Evolutionary conservation across 2,113 vertebrate genomes (phyloP).

Genomic region (Clarias magur): DNA sequence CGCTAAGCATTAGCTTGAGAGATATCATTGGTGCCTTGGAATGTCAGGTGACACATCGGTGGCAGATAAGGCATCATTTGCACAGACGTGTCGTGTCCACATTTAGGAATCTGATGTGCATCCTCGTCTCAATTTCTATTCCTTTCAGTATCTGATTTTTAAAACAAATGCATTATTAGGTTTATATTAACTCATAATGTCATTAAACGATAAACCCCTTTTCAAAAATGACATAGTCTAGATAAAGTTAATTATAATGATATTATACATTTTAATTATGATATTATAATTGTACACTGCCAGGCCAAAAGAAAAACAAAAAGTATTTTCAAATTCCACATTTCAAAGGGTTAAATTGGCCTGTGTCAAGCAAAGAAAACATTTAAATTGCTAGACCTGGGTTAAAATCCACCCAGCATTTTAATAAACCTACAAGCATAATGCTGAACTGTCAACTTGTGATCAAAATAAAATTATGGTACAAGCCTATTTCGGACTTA

Average conservation of each 20-base stretch:
- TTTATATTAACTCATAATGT: background rate
- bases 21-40: background rate
- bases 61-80: conserved; percentile 71
- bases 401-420: no score
- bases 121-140: conserved; percentile 91
- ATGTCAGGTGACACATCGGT: background rate
- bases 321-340: no score
- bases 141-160: conserved; percentile 84
- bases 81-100: conserved; percentile 84
- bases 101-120: conserved; percentile 89
- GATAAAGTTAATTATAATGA: background rate
- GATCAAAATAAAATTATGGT: no score
- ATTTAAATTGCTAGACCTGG: no score
- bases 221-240: background rate
- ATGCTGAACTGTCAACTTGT: no score
- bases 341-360: no score
- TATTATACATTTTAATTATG: no score
- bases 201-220: background rate
- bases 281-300: no score
- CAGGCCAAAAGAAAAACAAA: no score
- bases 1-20: conserved; percentile 6
- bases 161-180: conserved; percentile 43
- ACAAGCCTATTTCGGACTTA: no score
- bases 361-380: no score
- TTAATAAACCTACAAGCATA: no score